Percentiles rank a stretch among this genome's conserved stretches.
phyloP scores from a whole-genome alignment of 2,888 invertebrate species.

The Drosophila leonis region DNA sequence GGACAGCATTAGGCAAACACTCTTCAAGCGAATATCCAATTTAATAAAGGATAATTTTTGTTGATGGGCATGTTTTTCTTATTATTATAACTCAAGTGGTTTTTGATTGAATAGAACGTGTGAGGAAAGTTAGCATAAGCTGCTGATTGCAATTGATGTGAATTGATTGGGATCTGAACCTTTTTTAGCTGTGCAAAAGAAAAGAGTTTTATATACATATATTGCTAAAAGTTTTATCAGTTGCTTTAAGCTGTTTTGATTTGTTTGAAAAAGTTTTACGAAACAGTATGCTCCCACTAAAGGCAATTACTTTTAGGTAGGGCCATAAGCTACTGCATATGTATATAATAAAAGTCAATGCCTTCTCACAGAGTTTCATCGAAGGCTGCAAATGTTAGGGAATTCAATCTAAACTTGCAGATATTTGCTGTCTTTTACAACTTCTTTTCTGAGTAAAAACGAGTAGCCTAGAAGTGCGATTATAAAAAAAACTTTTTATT shows the following conservation, averaged over 20 bases:
- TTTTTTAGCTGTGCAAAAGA: background rate
- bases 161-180: background rate
- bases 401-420: background rate
- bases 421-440: background rate
- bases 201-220: slow-evolving; percentile 9
- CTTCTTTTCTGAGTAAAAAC: background rate
- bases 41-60: slow-evolving; percentile 53
- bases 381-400: background rate
- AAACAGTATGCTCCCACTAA: background rate
- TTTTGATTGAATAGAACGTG: slow-evolving; percentile 46
- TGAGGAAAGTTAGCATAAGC: slow-evolving; percentile 22
- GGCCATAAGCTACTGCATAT: background rate
- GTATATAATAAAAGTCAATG: background rate
- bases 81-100: slow-evolving; percentile 33
- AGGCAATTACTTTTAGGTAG: background rate
- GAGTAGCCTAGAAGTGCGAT: background rate
- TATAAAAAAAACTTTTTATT: no score
- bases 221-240: background rate
- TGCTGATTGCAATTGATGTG: slow-evolving; percentile 11
- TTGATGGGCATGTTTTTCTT: slow-evolving; percentile 12
- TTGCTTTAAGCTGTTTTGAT: background rate
- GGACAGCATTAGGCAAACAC: slow-evolving; percentile 21
- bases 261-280: background rate
- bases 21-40: slow-evolving; percentile 33
- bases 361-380: background rate